Conservation (phyloP, 2,113 vertebrate species). For the Sander lucioperca region DNA sequence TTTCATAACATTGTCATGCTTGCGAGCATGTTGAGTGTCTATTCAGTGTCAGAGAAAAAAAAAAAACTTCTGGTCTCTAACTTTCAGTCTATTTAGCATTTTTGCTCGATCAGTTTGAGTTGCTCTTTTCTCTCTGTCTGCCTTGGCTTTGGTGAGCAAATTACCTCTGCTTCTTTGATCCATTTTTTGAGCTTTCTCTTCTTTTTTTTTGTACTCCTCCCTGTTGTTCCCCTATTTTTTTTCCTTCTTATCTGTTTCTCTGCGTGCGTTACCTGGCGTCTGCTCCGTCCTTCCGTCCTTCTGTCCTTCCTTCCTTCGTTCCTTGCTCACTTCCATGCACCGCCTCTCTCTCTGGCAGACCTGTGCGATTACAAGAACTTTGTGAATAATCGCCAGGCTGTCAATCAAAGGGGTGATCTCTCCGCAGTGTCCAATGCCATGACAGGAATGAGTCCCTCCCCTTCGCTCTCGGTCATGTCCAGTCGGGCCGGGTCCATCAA, state of each 20-base stretch:
- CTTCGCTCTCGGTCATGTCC: conserved; percentile 92
- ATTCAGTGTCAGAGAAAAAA: conserved; percentile 19
- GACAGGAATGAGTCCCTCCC: conserved; percentile 96
- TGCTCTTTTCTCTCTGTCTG: conserved; percentile 64
- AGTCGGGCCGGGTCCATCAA: conserved; percentile 92
- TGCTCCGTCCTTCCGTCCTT: conserved; percentile 65
- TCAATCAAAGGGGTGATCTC: conserved; percentile 94
- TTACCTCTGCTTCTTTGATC: conserved; percentile 65
- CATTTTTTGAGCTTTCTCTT: conserved; percentile 80
- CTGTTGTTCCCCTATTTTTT: conserved; percentile 68
- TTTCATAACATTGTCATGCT: conserved; percentile 53
- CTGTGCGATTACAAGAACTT: conserved; percentile 91
- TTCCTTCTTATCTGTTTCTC: conserved; percentile 74
- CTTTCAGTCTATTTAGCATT: conserved; percentile 33
- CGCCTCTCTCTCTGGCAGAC: conserved; percentile 86
- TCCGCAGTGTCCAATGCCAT: conserved; percentile 97
- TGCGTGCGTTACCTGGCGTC: conserved; percentile 74
- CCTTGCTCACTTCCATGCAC: conserved; percentile 71
- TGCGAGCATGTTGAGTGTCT: conserved; percentile 55
- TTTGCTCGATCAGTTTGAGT: conserved; percentile 57
- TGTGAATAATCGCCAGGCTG: conserved; percentile 85
- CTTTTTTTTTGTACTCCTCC: conserved; percentile 70
- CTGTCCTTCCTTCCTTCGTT: conserved; percentile 51
- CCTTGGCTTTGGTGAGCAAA: conserved; percentile 68
- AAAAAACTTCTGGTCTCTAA: conserved; percentile 18